Evolutionary conservation across 2,888 invertebrate species (phyloP).

Genomic region (Sepiola atlantica): DNA sequence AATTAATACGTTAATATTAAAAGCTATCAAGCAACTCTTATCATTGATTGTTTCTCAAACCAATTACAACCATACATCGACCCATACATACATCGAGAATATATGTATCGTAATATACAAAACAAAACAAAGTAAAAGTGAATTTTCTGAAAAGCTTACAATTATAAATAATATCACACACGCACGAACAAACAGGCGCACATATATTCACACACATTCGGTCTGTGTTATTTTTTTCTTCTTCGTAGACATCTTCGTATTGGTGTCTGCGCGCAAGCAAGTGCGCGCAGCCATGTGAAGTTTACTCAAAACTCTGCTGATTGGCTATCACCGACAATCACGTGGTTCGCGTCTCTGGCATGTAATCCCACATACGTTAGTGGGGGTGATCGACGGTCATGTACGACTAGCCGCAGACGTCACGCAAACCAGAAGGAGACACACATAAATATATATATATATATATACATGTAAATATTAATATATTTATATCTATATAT

Average conservation of each 20-base stretch:
- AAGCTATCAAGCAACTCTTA: not conserved
- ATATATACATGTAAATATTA: not conserved
- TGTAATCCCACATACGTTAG: not conserved
- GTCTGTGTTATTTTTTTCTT: not conserved
- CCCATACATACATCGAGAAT: not conserved
- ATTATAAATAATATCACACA: not conserved
- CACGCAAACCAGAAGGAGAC: constrained; percentile 36
- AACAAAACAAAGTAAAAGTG: not conserved
- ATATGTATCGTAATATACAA: not conserved
- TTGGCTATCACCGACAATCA: not conserved
- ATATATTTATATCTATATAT: not conserved
- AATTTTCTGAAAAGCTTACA: not conserved
- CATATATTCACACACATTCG: not conserved
- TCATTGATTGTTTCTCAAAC: not conserved
- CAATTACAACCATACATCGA: not conserved
- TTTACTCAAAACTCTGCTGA: constrained; percentile 37
- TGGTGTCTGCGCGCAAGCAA: constrained; percentile 23
- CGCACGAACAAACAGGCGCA: not conserved
- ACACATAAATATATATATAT: not conserved
- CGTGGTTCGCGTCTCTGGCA: constrained; percentile 14
- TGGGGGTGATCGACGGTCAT: constrained; percentile 36
- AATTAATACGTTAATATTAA: too few species aligned
- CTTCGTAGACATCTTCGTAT: not conserved
- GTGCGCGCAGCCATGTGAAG: constrained; percentile 1
- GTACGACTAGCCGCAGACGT: constrained; percentile 24